Percentiles rank a stretch among this genome's conserved stretches.
These are phyloP conservation scores for Mus caroli DNA, from an alignment of 2,797 vertebrate genomes.

Conservation along the genomic window DNA sequence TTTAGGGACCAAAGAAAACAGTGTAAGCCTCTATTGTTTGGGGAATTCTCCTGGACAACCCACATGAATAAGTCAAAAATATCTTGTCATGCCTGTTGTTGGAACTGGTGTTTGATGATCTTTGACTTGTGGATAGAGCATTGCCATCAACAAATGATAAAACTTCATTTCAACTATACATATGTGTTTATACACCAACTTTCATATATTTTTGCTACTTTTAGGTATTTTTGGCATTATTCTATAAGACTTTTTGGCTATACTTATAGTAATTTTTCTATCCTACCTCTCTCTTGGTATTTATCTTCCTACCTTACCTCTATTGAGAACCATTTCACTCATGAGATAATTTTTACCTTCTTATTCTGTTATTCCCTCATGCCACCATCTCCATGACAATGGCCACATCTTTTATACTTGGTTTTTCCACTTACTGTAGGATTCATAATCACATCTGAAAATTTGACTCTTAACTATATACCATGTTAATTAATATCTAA, in stretches of 20 bases:
- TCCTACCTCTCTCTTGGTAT: neutral
- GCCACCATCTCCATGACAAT: neutral
- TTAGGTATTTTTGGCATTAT: neutral
- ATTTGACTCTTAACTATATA: neutral
- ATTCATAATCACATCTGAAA: neutral
- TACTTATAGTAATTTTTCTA: neutral
- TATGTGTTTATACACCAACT: neutral
- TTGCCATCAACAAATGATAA: neutral
- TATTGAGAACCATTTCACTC: neutral
- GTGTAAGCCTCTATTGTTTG: neutral
- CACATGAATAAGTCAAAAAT: neutral
- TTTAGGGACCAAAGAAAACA: neutral
- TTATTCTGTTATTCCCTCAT: neutral
- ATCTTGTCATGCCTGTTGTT: too few species aligned
- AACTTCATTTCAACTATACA: neutral
- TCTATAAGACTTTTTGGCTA: neutral
- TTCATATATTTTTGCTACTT: neutral
- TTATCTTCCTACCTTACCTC: neutral
- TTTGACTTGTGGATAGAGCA: neutral
- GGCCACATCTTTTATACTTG: neutral
- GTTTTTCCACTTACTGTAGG: neutral
- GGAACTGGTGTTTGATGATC: too few species aligned
- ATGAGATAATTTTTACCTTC: neutral
- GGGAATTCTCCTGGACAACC: neutral
- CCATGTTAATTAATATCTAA: neutral